Evolutionary conservation across 2,797 vertebrate species (phyloP).

Genomic region (Otolemur crassicaudatus): DNA sequence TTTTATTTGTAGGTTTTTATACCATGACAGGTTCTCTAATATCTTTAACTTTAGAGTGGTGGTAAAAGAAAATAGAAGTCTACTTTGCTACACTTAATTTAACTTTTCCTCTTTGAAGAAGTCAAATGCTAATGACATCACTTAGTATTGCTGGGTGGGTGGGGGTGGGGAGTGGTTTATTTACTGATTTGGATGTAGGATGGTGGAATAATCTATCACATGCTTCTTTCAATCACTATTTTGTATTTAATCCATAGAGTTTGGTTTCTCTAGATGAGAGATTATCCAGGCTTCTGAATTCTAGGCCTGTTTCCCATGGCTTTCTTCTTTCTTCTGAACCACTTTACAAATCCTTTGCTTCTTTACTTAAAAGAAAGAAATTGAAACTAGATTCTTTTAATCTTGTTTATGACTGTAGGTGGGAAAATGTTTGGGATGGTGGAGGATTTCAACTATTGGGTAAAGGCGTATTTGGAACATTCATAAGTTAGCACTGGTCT

Average conservation of each 20-base stretch:
- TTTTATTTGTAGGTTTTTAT: slow-evolving; percentile 38
- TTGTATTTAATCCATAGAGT: not conserved
- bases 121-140: not conserved
- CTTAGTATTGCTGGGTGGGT: not conserved
- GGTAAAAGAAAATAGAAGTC: not conserved
- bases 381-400: not conserved
- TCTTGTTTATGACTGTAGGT: not conserved
- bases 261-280: not conserved
- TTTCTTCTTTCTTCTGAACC: not conserved
- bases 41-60: not conserved
- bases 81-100: not conserved
- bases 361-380: not conserved
- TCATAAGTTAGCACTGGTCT: not conserved
- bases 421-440: not conserved
- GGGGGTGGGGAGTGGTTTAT: accelerated
- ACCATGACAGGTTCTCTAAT: not conserved
- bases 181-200: not conserved
- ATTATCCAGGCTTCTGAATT: not conserved
- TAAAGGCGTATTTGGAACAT: not conserved
- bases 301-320: not conserved
- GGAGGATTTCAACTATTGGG: not conserved
- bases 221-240: not conserved
- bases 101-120: not conserved
- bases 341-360: not conserved
- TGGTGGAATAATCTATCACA: not conserved